A percentile compares a stretch with the other conserved stretches of the same genome.
phyloP scores from a whole-genome alignment of 2,113 vertebrate species.

The Chunga burmeisteri region DNA sequence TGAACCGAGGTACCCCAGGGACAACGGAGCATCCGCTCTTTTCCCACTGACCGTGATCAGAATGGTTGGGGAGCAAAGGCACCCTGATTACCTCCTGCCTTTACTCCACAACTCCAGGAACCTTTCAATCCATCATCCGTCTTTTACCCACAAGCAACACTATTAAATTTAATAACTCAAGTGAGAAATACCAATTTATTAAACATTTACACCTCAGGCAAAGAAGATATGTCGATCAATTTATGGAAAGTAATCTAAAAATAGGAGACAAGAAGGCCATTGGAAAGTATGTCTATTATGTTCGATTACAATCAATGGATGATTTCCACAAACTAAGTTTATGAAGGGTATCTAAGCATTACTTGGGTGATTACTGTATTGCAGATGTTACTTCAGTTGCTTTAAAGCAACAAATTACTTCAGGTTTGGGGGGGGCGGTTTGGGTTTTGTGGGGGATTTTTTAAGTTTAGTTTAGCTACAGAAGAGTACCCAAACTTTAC shows the following conservation, averaged over 20 bases:
- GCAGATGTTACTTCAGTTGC: not conserved
- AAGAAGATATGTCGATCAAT: not conserved
- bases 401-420: not conserved
- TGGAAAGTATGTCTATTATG: not conserved
- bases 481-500: not conserved
- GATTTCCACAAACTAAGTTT: conserved; percentile 9
- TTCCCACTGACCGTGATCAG: too few species aligned
- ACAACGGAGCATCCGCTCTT: not conserved
- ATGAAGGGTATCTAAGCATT: not conserved
- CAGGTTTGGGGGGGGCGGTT: not conserved
- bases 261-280: not conserved
- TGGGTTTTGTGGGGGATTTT: not conserved
- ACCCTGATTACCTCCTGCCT: not conserved
- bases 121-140: not conserved
- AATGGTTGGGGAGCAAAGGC: not conserved
- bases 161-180: not conserved
- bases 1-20: not conserved
- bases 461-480: not conserved
- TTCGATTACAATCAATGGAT: not conserved
- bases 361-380: not conserved
- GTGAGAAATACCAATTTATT: not conserved
- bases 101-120: not conserved
- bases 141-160: not conserved
- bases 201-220: not conserved
- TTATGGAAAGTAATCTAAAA: conserved; percentile 13